These are phyloP conservation scores for Tenthredo distinguenda DNA, from an alignment of 2,888 invertebrate genomes.

Conservation along the genomic window DNA sequence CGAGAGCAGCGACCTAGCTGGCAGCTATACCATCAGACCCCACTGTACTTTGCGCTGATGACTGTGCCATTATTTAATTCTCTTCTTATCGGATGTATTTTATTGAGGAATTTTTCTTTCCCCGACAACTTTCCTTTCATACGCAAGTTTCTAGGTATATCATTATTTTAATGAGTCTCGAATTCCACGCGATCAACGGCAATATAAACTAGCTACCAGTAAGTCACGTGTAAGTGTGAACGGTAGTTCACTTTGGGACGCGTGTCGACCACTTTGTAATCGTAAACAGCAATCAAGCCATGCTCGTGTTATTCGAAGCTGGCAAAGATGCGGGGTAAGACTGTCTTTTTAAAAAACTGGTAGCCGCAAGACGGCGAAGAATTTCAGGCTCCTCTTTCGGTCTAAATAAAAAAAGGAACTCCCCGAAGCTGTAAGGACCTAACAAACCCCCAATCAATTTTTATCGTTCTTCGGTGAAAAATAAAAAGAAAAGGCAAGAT, in stretches of 20 bases:
- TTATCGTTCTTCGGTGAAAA: not conserved
- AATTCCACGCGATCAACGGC: not conserved
- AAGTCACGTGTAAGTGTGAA: constrained; percentile 36
- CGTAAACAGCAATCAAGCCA: constrained; percentile 34
- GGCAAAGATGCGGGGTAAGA: not conserved
- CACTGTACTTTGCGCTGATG: not conserved
- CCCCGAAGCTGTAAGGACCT: not conserved
- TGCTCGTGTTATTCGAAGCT: not conserved
- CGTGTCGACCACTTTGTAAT: constrained; percentile 42
- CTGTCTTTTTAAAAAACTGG: constrained; percentile 12
- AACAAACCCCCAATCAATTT: constrained; percentile 3
- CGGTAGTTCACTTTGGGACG: constrained; percentile 35
- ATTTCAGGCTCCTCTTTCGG: not conserved
- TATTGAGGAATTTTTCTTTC: not conserved
- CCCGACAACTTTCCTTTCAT: not conserved
- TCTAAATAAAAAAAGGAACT: not conserved
- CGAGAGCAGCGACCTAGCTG: constrained; percentile 1
- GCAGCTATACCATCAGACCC: not conserved
- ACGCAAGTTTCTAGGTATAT: not conserved
- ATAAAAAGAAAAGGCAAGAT: not conserved
- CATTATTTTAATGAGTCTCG: not conserved
- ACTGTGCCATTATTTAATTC: not conserved
- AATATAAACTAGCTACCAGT: not conserved
- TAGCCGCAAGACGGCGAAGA: not conserved
- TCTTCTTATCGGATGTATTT: not conserved